Conservation (phyloP, 2,888 invertebrate species). For the Trichogramma dendrolimi region DNA sequence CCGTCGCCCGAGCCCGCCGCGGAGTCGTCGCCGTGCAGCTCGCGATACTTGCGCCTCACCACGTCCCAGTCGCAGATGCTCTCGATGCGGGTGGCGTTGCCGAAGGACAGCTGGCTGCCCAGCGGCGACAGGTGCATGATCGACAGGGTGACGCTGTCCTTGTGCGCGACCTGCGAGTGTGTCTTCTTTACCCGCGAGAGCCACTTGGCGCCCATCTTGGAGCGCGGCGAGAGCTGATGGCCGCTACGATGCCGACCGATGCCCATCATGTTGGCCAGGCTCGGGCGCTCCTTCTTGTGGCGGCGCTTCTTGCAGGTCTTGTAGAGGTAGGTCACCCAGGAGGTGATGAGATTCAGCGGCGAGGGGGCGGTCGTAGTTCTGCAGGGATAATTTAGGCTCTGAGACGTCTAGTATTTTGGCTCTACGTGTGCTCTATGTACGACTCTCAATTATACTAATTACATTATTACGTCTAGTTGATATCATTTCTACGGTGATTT, state of each 20-base stretch:
- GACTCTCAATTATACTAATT: too few species aligned
- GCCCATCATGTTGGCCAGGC: slow-evolving; percentile 79
- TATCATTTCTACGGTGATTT: too few species aligned
- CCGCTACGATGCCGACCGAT: slow-evolving; percentile 60
- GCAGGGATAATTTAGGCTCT: too few species aligned
- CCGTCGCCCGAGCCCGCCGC: slow-evolving; percentile 43
- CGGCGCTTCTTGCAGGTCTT: slow-evolving; percentile 72
- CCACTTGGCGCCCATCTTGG: slow-evolving; percentile 86
- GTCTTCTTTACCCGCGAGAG: slow-evolving; percentile 82
- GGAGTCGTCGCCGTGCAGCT: slow-evolving; percentile 60
- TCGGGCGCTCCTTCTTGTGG: slow-evolving; percentile 73
- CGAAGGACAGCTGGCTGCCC: slow-evolving; percentile 77
- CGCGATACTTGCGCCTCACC: slow-evolving; percentile 83
- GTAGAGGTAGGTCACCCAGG: slow-evolving; percentile 83
- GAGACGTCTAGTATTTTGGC: too few species aligned
- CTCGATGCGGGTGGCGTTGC: slow-evolving; percentile 72
- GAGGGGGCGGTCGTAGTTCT: slow-evolving; percentile 91
- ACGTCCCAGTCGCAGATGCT: slow-evolving; percentile 89
- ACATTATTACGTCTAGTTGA: too few species aligned
- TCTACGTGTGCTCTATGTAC: too few species aligned
- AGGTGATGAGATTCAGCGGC: slow-evolving; percentile 93
- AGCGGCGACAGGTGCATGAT: slow-evolving; percentile 75
- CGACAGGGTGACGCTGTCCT: slow-evolving; percentile 72
- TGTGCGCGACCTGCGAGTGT: slow-evolving; percentile 76
- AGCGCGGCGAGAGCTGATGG: slow-evolving; percentile 70